phyloP scores from a whole-genome alignment of 2,113 vertebrate species.

The Podilymbus podiceps region DNA sequence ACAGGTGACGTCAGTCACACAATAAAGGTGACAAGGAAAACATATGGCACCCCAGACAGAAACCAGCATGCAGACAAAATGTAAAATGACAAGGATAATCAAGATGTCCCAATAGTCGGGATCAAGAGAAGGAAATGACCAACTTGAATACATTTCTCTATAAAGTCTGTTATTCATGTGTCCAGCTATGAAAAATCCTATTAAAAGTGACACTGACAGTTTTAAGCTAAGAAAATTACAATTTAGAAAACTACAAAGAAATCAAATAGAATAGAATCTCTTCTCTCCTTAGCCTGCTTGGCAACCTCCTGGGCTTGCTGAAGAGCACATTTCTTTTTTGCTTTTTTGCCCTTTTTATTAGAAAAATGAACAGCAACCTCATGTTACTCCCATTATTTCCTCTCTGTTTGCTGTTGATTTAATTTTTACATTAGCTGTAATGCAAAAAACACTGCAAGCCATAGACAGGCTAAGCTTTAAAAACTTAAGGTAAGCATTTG shows the following conservation, averaged over 20 bases:
- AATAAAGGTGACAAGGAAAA: neutral
- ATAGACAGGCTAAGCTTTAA: neutral
- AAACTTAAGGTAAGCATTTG: neutral
- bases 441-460: neutral
- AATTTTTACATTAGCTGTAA: neutral
- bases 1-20: neutral
- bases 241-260: neutral
- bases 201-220: neutral
- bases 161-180: neutral
- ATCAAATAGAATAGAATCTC: neutral
- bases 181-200: neutral
- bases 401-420: rapidly evolving
- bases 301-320: neutral
- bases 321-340: neutral
- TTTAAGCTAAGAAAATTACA: neutral
- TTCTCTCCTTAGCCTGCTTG: neutral
- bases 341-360: neutral
- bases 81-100: neutral
- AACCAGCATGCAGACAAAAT: neutral
- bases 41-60: neutral
- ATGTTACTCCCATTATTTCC: neutral
- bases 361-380: neutral
- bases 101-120: rapidly evolving
- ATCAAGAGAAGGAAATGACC: neutral
- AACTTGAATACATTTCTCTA: neutral